Base-by-base conservation (phyloP, 2,113 vertebrate genomes). In the Atrichornis clamosus region DNA sequence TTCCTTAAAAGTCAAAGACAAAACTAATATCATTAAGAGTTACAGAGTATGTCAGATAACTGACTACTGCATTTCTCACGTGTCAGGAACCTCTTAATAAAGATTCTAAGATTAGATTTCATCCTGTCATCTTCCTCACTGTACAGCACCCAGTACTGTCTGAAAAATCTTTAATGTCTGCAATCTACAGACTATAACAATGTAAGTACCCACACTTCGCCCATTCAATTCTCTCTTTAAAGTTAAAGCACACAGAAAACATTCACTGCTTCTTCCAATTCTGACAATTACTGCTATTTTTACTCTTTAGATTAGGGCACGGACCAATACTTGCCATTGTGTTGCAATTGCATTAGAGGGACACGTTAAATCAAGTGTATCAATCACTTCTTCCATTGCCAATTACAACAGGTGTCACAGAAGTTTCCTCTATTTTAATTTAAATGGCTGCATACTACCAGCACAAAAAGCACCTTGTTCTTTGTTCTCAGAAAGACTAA, bases 271-370 rank as follows among this genome's bases (percentile, higher is more conserved):
- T 32, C 41, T 65, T 83, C 33, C 46, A 72, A n/a, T 64, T 91
- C 82, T 91, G 90, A 89, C 35, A 90, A 42, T 90, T 79, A 52
- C 65, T 89, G 39, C 53, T 63, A 72, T 91, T 94, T 89, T 91
- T 74, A 81, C 65, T 53, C 78, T 60, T 56, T 69, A 52, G n/a
- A 89, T 15, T 15, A 9, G n/a, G 53, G 84, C 74, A 49, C 4
- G 9, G 37, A 75, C 42, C 49, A 88, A 67, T 60, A 80, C 23
- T 75, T 88, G 70, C 56, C 24, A 58, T n/a, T 86, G 53, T 30
- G 42, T 53, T 74, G 41, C 28, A 89, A 73, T 7, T 74, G 64
- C 11, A 85, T 20, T 30, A 81, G 60, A 42, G 20, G 67, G 67
- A 47, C 68, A 26, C 2, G 49, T 76, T 84, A 32, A 96, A 82